These are phyloP conservation scores for Phalacrocorax aristotelis DNA, from an alignment of 2,113 vertebrate genomes.

Conservation along the genomic window DNA sequence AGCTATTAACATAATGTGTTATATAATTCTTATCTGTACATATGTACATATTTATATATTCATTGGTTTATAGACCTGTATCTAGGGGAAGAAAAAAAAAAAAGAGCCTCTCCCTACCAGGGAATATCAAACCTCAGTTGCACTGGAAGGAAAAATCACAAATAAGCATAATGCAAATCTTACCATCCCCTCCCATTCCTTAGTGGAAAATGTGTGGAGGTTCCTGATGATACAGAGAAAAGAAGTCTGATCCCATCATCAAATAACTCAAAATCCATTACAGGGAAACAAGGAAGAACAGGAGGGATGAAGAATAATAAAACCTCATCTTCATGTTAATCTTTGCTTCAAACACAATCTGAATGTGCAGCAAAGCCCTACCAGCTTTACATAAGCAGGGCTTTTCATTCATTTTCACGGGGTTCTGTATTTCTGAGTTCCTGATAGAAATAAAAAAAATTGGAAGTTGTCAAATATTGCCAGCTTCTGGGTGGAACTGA, in stretches of 20 bases:
- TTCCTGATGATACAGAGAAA: neutral
- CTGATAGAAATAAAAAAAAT: neutral
- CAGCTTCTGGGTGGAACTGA: neutral
- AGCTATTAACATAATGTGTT: neutral
- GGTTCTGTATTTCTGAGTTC: neutral
- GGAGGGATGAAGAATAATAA: neutral
- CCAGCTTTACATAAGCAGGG: neutral
- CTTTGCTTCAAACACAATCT: neutral
- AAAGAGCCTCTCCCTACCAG: neutral
- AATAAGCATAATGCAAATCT: neutral
- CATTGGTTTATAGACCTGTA: neutral
- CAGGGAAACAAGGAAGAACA: neutral
- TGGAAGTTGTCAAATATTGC: neutral
- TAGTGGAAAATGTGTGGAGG: neutral
- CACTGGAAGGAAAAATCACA: neutral
- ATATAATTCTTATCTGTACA: neutral
- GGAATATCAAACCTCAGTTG: neutral
- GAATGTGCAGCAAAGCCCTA: neutral
- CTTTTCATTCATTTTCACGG: neutral
- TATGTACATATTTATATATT: neutral
- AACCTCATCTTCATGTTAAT: neutral
- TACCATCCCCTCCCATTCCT: neutral
- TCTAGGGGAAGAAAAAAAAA: neutral
- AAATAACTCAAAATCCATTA: slow-evolving; percentile 4
- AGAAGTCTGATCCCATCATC: neutral